Evolutionary conservation across 2,113 vertebrate genomes (phyloP).

Genomic region (Dryoscopus gambensis): DNA sequence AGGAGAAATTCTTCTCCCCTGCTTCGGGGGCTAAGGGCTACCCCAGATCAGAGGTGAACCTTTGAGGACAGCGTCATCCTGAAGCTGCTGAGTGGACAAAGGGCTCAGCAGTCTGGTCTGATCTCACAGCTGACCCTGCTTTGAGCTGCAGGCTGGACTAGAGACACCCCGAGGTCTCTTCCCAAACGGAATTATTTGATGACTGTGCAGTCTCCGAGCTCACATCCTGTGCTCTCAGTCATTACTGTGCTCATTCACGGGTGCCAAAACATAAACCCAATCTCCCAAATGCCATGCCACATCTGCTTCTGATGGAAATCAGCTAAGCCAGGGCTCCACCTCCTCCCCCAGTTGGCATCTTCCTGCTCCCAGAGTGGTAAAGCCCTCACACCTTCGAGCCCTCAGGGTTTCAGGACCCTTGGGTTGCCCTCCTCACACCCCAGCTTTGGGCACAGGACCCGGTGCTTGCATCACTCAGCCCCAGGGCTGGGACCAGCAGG

Average conservation of each 20-base stretch:
- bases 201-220: background rate
- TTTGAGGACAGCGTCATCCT: background rate
- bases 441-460: background rate
- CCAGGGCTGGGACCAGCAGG: background rate
- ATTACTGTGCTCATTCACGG: background rate
- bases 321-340: background rate
- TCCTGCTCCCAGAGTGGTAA: background rate
- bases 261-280: background rate
- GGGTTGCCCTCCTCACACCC: background rate
- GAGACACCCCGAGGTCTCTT: background rate
- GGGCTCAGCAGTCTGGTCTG: background rate
- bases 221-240: background rate
- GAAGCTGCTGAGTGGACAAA: background rate
- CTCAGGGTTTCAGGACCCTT: background rate
- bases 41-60: background rate
- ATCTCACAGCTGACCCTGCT: background rate
- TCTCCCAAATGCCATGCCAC: background rate
- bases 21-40: background rate
- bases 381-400: background rate
- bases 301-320: background rate
- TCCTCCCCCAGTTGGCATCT: background rate
- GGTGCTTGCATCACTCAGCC: background rate
- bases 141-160: background rate
- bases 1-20: background rate
- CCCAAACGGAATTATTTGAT: background rate